phyloP scores from a whole-genome alignment of 1,140 invertebrate genomes.

The Pogonomyrmex californicus region DNA sequence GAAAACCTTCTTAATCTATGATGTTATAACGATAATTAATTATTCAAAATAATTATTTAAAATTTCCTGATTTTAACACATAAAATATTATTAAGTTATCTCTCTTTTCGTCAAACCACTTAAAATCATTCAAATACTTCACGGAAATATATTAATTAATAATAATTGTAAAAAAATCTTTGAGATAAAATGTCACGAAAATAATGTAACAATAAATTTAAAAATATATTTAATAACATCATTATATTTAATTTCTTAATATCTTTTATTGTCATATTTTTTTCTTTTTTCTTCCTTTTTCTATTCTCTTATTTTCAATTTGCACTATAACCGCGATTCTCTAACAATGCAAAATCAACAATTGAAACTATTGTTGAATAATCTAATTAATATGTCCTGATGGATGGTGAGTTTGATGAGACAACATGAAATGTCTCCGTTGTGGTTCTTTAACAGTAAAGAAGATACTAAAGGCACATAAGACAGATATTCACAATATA shows the following conservation, averaged over 20 bases:
- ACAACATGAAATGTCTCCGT: slow-evolving; percentile 33
- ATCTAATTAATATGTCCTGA: slow-evolving; percentile 20
- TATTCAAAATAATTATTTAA: neutral
- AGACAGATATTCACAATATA: neutral
- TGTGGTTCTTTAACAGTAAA: slow-evolving; percentile 12
- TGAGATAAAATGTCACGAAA: neutral
- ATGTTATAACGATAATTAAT: neutral
- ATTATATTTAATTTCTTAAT: neutral
- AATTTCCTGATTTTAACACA: neutral
- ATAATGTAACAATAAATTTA: slow-evolving; percentile 2
- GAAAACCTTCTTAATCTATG: neutral
- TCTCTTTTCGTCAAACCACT: neutral
- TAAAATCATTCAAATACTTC: neutral
- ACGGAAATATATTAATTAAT: neutral
- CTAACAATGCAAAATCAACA: slow-evolving; percentile 14
- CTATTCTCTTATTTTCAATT: neutral
- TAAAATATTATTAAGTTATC: neutral
- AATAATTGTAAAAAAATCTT: neutral
- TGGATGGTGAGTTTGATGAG: slow-evolving; percentile 19
- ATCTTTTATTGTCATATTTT: neutral
- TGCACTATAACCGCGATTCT: neutral
- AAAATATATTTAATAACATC: neutral
- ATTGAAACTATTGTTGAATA: slow-evolving; percentile 8
- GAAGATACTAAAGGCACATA: slow-evolving; percentile 7
- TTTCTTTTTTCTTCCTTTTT: neutral